phyloP scores from a whole-genome alignment of 2,113 vertebrate genomes.

The Carlito syrichta region DNA sequence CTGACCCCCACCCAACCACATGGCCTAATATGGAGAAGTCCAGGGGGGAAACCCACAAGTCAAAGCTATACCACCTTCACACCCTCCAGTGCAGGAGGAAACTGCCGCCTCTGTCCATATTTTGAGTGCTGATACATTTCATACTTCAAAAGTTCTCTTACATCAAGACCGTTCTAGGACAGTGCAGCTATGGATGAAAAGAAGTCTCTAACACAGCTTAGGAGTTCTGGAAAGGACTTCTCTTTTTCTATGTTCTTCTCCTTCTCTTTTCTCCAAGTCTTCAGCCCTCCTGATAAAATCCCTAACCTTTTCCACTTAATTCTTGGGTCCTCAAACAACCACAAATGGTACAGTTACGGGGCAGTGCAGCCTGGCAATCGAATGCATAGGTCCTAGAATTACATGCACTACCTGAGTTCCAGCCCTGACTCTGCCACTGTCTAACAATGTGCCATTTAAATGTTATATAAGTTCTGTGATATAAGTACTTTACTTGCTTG shows the following conservation, averaged over 20 bases:
- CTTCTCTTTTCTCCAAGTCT: not conserved
- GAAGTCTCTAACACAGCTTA: not conserved
- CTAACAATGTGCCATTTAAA: not conserved
- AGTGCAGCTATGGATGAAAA: not conserved
- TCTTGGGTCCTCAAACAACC: not conserved
- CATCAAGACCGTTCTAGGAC: fast-evolving
- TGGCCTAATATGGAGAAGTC: not conserved
- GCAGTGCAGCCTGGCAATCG: not conserved
- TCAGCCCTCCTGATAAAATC: not conserved
- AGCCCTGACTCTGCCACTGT: not conserved
- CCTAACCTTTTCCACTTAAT: not conserved
- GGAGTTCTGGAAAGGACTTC: not conserved
- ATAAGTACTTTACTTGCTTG: not conserved
- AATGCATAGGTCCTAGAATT: not conserved
- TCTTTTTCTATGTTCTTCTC: not conserved
- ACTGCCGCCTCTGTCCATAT: conserved; percentile 15
- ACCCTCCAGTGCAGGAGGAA: not conserved
- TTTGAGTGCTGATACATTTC: conserved; percentile 18
- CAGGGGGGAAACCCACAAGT: not conserved
- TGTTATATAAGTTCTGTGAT: not conserved
- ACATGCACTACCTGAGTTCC: not conserved
- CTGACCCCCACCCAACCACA: fast-evolving
- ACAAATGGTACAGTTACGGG: not conserved
- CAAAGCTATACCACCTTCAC: not conserved
- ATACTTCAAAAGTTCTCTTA: not conserved